Base-by-base conservation (phyloP, 2,888 invertebrate species). In the Alloscopus bannaensis region DNA sequence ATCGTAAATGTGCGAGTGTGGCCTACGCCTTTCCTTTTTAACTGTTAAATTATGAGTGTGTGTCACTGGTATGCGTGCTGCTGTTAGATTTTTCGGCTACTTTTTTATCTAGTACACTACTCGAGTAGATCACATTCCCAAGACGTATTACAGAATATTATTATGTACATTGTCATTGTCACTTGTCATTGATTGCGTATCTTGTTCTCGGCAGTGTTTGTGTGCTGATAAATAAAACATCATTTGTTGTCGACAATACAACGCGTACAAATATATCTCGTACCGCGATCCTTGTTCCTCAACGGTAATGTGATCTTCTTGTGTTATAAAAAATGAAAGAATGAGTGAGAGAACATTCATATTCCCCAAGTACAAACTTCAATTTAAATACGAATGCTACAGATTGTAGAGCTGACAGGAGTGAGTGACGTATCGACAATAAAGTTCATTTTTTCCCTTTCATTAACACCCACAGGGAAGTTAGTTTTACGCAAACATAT, bases 401-500 rank as follows among this genome's bases (percentile, higher is more conserved):
- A n/a, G n/a, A n/a, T n/a, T n/a, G n/a, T n/a, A n/a, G n/a, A n/a
- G n/a, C n/a, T n/a, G n/a, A n/a, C n/a, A n/a, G n/a, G n/a, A n/a
- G n/a, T n/a, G n/a, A n/a, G n/a, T n/a, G n/a, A n/a, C n/a, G n/a
- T n/a, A n/a, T n/a, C n/a, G n/a, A n/a, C n/a, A n/a, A n/a, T n/a
- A n/a, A n/a, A n/a, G n/a, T n/a, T n/a, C n/a, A n/a, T n/a, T n/a
- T n/a, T 62, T 42, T 62, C n/a, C 13, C 36, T 28, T 65, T 73
- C 52, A 77, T 77, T 77, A 69, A 52, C 77, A 69, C 77, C 77
- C 69, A 77, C 77, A 60, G 77, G 77, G 77, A 77, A 77, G 77
- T 70, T 50, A 40, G 26, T 29, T 45, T n/a, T 28, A 28, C 42
- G 6, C 36, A 18, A 3, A 57, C 22, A 4, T 47, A 47, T 13